phyloP scores from a whole-genome alignment of 2,888 invertebrate genomes.

The Hipparchia semele region DNA sequence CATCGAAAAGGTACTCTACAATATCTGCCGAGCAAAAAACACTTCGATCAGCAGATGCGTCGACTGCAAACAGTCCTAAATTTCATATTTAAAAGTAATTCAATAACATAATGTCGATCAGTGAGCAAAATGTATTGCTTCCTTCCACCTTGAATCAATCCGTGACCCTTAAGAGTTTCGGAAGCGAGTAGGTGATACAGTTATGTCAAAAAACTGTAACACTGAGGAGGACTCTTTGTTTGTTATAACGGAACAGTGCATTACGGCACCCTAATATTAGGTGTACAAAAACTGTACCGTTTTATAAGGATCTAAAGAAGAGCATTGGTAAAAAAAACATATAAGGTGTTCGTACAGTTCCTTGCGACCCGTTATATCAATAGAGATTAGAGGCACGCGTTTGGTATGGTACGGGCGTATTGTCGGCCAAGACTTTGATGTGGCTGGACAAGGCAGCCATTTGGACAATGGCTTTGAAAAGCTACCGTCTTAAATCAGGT shows the following conservation, averaged over 20 bases:
- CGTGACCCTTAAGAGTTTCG: constrained; percentile 54
- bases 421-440: constrained; percentile 72
- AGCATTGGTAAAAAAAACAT: constrained; percentile 62
- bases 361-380: constrained; percentile 77
- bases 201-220: constrained; percentile 79
- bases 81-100: constrained; percentile 79
- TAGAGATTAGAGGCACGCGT: constrained; percentile 81
- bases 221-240: constrained; percentile 65
- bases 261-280: constrained; percentile 68
- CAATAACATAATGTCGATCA: constrained; percentile 81
- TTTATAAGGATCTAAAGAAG: constrained; percentile 69
- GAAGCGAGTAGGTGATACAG: constrained; percentile 72
- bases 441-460: constrained; percentile 73
- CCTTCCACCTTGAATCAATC: constrained; percentile 76
- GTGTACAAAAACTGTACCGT: constrained; percentile 71
- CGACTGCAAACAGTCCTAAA: constrained; percentile 70
- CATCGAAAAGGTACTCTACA: constrained; percentile 66
- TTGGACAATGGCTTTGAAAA: constrained; percentile 54
- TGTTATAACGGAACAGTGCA: constrained; percentile 68
- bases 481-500: constrained; percentile 55
- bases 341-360: constrained; percentile 76
- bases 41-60: constrained; percentile 70
- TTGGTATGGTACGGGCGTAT: constrained; percentile 61
- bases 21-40: constrained; percentile 60
- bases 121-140: constrained; percentile 78